Percentiles rank a stretch among this genome's conserved stretches.
These are phyloP conservation scores for Cyaniris semiargus DNA, from an alignment of 2,888 invertebrate species.

Conservation along the genomic window DNA sequence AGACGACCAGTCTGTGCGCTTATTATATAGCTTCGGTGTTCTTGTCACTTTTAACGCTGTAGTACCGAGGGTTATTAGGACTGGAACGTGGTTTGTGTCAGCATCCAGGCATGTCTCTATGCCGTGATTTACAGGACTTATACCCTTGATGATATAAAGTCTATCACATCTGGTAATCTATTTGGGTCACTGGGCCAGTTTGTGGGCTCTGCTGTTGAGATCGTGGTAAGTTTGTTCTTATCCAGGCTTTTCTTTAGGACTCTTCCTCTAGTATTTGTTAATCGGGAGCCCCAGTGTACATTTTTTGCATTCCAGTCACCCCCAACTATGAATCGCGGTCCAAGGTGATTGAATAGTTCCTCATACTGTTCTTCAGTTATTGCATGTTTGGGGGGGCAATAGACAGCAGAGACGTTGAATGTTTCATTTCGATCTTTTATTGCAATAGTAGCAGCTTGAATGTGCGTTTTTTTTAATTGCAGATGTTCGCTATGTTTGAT, in stretches of 20 bases:
- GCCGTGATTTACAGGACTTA: not conserved
- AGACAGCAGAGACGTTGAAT: slow-evolving; percentile 22
- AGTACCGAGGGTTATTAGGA: not conserved
- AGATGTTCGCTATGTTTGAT: slow-evolving; percentile 1
- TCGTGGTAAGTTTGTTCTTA: not conserved
- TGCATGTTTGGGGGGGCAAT: slow-evolving; percentile 21
- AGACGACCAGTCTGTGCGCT: not conserved
- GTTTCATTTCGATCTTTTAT: slow-evolving; percentile 14
- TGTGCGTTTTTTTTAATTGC: not conserved
- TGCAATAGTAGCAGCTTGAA: slow-evolving; percentile 27
- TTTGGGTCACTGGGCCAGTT: slow-evolving; percentile 29
- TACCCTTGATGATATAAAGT: slow-evolving; percentile 22
- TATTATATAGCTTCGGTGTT: not conserved
- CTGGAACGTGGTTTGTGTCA: slow-evolving; percentile 1
- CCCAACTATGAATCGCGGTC: not conserved
- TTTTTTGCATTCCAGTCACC: slow-evolving; percentile 26
- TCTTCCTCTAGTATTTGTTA: slow-evolving; percentile 6
- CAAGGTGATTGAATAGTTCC: not conserved
- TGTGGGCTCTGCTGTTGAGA: slow-evolving; percentile 27
- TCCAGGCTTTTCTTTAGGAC: not conserved
- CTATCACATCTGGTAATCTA: slow-evolving; percentile 16
- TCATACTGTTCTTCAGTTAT: not conserved
- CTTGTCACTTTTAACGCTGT: not conserved
- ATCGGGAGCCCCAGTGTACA: not conserved
- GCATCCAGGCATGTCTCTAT: not conserved